Conservation (phyloP, 2,113 vertebrate species). For the Phalacrocorax aristotelis region DNA sequence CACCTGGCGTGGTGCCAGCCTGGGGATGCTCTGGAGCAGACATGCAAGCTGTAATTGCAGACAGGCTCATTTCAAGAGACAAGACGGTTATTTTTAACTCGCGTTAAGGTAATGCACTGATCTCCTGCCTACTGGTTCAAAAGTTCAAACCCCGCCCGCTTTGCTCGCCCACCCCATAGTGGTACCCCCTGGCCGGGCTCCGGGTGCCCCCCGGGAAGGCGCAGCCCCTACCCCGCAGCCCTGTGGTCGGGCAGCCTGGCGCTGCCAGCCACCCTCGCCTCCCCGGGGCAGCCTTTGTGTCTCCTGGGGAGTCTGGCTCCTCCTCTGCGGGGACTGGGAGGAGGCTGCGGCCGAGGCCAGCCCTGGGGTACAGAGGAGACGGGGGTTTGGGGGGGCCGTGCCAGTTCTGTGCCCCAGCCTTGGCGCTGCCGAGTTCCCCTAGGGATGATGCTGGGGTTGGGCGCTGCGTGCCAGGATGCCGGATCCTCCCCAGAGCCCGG, state of each 20-base stretch:
- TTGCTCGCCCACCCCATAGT: accelerated
- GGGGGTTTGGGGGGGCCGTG: background rate
- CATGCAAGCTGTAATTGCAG: constrained; percentile 80
- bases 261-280: background rate
- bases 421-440: accelerated
- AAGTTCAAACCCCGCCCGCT: constrained; percentile 61
- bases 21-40: constrained; percentile 72
- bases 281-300: background rate
- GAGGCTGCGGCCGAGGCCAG: background rate
- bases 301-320: background rate
- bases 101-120: constrained; percentile 76
- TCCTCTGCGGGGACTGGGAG: background rate
- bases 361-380: background rate
- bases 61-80: constrained; percentile 77
- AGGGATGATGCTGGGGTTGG: background rate
- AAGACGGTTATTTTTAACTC: constrained; percentile 80
- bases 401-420: background rate
- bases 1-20: constrained; percentile 75
- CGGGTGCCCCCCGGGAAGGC: background rate
- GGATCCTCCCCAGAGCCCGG: accelerated
- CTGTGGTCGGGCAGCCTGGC: background rate
- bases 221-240: accelerated
- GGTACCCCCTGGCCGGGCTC: accelerated
- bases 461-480: background rate
- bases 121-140: constrained; percentile 70